Base-by-base conservation (phyloP, 2,113 vertebrate species). In the Pluvialis apricaria region DNA sequence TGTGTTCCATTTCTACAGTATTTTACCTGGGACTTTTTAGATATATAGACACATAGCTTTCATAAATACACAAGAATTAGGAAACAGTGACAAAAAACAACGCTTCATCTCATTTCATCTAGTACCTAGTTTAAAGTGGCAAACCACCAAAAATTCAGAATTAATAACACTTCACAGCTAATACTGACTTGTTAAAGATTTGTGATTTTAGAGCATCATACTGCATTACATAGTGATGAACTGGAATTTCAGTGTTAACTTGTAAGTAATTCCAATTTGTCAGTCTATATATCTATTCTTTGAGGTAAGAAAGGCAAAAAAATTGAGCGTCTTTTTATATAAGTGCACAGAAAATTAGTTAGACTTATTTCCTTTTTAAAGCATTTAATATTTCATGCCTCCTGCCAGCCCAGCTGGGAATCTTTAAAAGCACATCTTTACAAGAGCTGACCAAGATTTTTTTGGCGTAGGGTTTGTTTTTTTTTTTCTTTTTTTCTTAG, bases 351-450 rank as follows among this genome's bases (percentile, higher is more conserved):
- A 69, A 84, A 79, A 65, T 44, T 61, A 79, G 64, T 88, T 87
- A 69, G 36, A 26, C 44, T 72, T 93, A 54, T 93, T 93, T 93
- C 54, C 51, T 82, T 90, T 54, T 65, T n/a, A 87, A 91, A 82
- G 26, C 44, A 79, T 87, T 84, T 77, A 94, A 79, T 95, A 91
- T 85, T 95, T 96, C 66, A 89, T 82, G 52, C 22, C 51, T 84
- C 60, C 36, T 94, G 47, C 45, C 36, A 89, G 62, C 36, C 62
- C 94, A 92, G 73, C 66, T 94, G 84, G 28, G 72, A 72, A 29
- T 92, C 65, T 66, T 52, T 85, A 84, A 89, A 91, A 91, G 57
- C 65, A 38, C 19, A 32, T 85, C 49, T 80, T 94, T 83, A 72
- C 66, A 85, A 62, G 49, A 82, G 44, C 58, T 79, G 61, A 90